Evolutionary conservation across 2,888 invertebrate genomes (phyloP), one percentile per base, ranked within the genome.

Genomic region (Drosophila sordidula): DNA sequence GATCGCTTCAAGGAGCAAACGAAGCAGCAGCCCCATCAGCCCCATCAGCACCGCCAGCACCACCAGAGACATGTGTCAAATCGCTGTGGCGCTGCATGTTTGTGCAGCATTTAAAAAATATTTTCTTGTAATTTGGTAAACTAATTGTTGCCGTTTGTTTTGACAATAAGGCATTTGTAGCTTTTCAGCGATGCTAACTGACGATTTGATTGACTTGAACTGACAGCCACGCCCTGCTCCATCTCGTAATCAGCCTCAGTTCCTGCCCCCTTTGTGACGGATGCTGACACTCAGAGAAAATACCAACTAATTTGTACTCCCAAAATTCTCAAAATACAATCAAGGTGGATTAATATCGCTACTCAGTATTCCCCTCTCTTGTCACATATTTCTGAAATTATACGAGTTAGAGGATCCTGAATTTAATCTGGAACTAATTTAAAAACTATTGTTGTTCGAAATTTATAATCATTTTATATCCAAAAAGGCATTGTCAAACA

Each of bases 161-260:
- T 90, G 90, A 90, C 90, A 90, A 90, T 89, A 89, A 84, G 90
- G 90, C 90, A 90, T 90, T 90, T 90, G 90, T 90, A 89, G 89
- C 88, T 86, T 87, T 87, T 89, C 87, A 85, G 82, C 87, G 66
- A 63, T 66, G 59, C 50, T 42, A 50, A 14, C 65, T 66, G 75
- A 75, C 75, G 70, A 75, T 87, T 85, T 85, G 87, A 85, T 87
- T 85, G 85, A 85, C 85, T 85, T 68, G 68, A 57, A 49, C 84
- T 81, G 83, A 80, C 83, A 85, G 71, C 65, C 29, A 18, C 42
- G 29, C 36, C 50, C 44, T 44, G 6, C 25, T 25, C 47, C 18
- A 16, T 2, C 46, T 52, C 29, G 52, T 52, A 55, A 61, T 64
- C 38, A 16, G 55, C 57, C 45, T 50, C 38, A 63, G 61, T 68